Base-by-base conservation (phyloP, 2,888 invertebrate genomes). In the Nymphalis urticae region DNA sequence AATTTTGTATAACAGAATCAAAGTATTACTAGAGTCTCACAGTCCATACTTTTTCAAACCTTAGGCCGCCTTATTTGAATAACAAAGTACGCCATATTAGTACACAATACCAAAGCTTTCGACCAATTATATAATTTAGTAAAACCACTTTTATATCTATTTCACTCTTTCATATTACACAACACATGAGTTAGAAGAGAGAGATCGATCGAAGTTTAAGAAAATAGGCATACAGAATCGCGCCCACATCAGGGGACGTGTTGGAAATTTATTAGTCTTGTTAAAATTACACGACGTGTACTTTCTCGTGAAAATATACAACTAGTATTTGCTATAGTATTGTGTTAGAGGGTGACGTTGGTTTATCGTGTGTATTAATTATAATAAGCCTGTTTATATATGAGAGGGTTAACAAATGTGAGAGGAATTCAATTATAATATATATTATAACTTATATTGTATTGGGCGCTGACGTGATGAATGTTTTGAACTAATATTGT, bases 81-180 rank as follows among this genome's bases (percentile, higher is more conserved):
- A 75, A 72, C 73, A 75, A 75, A 73, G 74, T 73, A 73, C 64
- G 69, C 68, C 73, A 73, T 74, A 71, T 73, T 71, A 65, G 72
- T 71, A 71, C 64, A 66, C 64, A 67, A 71, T 72, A 71, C 72
- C 68, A 66, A 69, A 68, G 68, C 72, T 69, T 67, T 64, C 68
- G 62, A 67, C 66, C 73, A 74, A 75, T 75, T 74, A 73, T 70
- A 59, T 69, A 48, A 65, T 70, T 56, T 42, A 36, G 10, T 36
- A 19, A 32, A 36, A 58, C 36, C 13, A 42, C 19, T 42, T 19
- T 13, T 58, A 58, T 19, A 36, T 42, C 42, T 42, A n/a, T 58
- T 36, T n/a, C 32, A 19, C 9, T 58, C 58, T 42, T 19, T 42
- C 19, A 5, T 5, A 58, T n/a, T 8, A 58, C 9, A n/a, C n/a